Evolutionary conservation across 2,888 invertebrate species (phyloP), one percentile per base, ranked within the genome.

Genomic region (Baccha elongata): DNA sequence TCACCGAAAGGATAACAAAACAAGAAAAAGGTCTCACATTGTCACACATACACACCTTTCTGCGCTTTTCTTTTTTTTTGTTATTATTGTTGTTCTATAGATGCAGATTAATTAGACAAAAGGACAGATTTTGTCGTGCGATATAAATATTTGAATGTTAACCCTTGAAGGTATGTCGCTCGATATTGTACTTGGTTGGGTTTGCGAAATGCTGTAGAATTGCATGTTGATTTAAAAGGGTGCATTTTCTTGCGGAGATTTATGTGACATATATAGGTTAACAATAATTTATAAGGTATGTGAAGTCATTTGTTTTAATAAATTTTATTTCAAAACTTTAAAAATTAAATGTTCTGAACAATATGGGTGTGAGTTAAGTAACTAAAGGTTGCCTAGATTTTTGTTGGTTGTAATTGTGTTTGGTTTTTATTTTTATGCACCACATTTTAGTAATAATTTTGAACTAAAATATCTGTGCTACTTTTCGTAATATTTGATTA

Each of bases 111-210:
- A 76, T 81, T 81, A 81, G 76, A 76, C 67, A 67, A 62, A 81
- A 81, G 52, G 42, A 55, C 60, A 72, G 68, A 67, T 81, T 71
- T 81, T 67, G 67, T 72, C 62, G 60, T 67, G 81, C 42, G 71
- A 37, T 81, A 81, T 75, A 75, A 75, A 81, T 81, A 81, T 76
- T 71, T 81, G 67, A 81, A 81, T 76, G 37, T 40, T 50, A 26
- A 62, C 42, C 73, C 73, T 11, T 11, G 15, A 73, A 60, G 67
- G 58, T n/a, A 29, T 42, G 17, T 4, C 19, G 29, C 60, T 60
- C 29, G 29, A 60, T 60, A 40, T n/a, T 60, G 8, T 58, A 13
- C 15, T 15, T 40, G 42, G 17, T 42, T 17, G 11, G 29, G 7
- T 32, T 52, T 10, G 19, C 32, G 21, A 42, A 32, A 32, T 46